A percentile compares a stretch with the other conserved stretches of the same genome.
Evolutionary conservation across 92 coral and sea anemone genomes (phyloP).

Genomic region (Palythoa caribaeorum): DNA sequence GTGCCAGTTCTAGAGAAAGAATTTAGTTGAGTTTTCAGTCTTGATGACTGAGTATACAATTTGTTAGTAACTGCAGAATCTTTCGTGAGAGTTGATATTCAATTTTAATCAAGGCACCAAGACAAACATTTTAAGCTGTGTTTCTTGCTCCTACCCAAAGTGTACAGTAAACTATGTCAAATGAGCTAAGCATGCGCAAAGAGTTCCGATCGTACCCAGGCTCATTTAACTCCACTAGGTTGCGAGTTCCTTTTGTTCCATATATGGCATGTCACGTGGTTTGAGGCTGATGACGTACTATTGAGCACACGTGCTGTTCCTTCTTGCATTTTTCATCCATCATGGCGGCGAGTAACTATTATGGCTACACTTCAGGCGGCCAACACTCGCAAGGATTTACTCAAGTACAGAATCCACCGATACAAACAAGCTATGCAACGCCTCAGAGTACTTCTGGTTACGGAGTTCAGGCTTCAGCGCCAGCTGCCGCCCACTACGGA

Average conservation of each 20-base stretch:
- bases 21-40: no score
- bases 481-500: conserved; percentile 91
- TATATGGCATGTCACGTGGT: conserved; percentile 44
- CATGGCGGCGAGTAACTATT: conserved; percentile 98
- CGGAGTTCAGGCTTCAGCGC: conserved; percentile 95
- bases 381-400: conserved; percentile 97
- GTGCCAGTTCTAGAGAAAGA: no score
- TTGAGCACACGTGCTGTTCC: conserved; percentile 82
- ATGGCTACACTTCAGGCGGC: conserved; percentile 97
- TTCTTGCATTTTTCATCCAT: conserved; percentile 65
- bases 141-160: no score
- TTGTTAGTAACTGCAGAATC: no score
- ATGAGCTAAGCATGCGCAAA: no score
- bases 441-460: conserved; percentile 94
- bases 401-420: conserved; percentile 97
- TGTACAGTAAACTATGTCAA: no score
- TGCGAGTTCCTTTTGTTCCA: background rate
- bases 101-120: no score
- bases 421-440: conserved; percentile 92
- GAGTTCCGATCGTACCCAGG: no score
- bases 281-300: conserved; percentile 56
- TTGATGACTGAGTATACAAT: no score
- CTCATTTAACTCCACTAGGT: no score
- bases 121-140: no score
- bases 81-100: no score